A percentile compares a stretch with the other conserved stretches of the same genome.
Conservation (phyloP, 2,888 invertebrate genomes). For the Brachyopa scutellaris region DNA sequence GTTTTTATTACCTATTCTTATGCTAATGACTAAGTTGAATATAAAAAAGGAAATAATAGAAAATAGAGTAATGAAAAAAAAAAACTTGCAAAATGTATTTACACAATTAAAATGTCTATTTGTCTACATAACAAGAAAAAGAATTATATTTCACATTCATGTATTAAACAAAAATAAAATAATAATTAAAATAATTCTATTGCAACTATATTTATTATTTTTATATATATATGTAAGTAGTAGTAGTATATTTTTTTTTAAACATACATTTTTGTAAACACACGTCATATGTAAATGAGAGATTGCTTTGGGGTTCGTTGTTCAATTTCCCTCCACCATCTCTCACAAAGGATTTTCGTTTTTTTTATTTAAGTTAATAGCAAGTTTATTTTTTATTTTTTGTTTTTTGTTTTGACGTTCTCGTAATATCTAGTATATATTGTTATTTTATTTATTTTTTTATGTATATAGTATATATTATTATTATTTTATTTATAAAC, state of each 20-base stretch:
- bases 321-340: not conserved
- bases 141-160: constrained; percentile 2
- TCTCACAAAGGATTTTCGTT: not conserved
- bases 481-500: constrained; percentile 50
- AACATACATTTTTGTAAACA: constrained; percentile 62
- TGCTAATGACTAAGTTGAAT: constrained; percentile 43
- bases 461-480: constrained; percentile 28
- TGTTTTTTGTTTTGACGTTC: constrained; percentile 20
- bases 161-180: not conserved
- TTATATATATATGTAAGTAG: constrained; percentile 13
- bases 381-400: constrained; percentile 1
- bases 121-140: not conserved
- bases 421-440: constrained; percentile 40
- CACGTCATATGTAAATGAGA: constrained; percentile 65
- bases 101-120: constrained; percentile 14
- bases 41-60: not conserved
- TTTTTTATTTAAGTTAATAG: constrained; percentile 6
- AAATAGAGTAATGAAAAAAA: not conserved
- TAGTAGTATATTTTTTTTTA: constrained; percentile 22
- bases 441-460: constrained; percentile 9
- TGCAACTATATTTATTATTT: constrained; percentile 35
- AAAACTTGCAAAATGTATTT: constrained; percentile 13
- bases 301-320: not conserved
- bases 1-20: constrained; percentile 45
- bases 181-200: constrained; percentile 24